Evolutionary conservation across 2,797 vertebrate species (phyloP).

Genomic region (Triplophysa bombifrons): DNA sequence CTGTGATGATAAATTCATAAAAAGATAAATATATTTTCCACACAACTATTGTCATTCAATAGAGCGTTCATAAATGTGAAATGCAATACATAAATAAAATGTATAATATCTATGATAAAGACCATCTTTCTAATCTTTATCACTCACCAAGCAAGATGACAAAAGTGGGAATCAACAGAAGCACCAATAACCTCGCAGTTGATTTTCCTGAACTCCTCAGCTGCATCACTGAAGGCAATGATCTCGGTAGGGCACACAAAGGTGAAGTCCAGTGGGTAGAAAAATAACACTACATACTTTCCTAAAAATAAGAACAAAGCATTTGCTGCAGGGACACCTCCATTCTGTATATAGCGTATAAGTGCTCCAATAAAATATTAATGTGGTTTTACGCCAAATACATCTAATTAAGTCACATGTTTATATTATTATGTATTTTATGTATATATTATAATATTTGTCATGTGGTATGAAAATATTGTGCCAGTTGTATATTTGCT

Average conservation of each 20-base stretch:
- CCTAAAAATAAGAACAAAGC: conserved; percentile 71
- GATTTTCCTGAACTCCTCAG: conserved; percentile 91
- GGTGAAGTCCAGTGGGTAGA: conserved; percentile 97
- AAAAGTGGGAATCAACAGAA: conserved; percentile 96
- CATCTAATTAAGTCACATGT: neutral
- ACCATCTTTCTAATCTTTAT: neutral
- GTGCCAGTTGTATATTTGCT: neutral
- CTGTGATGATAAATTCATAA: conserved; percentile 64
- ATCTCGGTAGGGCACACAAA: conserved; percentile 99
- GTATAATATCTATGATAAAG: neutral
- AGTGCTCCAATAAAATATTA: neutral
- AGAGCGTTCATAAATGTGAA: neutral
- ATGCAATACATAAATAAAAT: neutral
- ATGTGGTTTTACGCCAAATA: neutral
- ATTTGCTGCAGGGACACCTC: neutral
- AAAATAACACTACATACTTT: conserved; percentile 96
- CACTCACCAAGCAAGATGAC: conserved; percentile 92
- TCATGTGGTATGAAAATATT: neutral
- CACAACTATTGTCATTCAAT: neutral
- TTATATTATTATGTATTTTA: conserved; percentile 7
- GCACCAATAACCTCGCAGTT: conserved; percentile 93
- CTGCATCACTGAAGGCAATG: conserved; percentile 94
- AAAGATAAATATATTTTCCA: neutral
- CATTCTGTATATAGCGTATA: neutral
- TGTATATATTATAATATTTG: neutral